phyloP scores from a whole-genome alignment of 2,888 invertebrate species.

The Philaethria dido region DNA sequence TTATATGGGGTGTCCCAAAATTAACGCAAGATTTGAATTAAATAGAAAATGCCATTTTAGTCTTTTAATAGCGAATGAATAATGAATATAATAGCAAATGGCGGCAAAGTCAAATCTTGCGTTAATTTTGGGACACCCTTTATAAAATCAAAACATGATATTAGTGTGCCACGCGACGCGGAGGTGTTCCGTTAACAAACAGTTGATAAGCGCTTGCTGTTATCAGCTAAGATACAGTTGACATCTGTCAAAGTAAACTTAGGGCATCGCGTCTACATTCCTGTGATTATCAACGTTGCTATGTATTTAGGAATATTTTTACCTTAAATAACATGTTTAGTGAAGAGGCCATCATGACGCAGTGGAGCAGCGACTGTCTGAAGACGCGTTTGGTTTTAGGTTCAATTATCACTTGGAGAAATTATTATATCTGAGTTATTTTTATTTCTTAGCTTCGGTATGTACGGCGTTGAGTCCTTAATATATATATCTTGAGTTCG shows the following conservation, averaged over 20 bases:
- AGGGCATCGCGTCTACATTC: conserved; percentile 10
- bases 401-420: background rate
- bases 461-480: no score
- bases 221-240: conserved; percentile 38
- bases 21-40: no score
- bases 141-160: conserved; percentile 16
- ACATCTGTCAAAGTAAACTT: conserved; percentile 37
- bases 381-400: background rate
- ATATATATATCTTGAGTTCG: no score
- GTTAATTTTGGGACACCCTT: no score
- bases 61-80: no score
- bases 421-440: no score
- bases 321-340: background rate
- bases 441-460: no score
- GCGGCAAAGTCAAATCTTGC: background rate
- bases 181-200: conserved; percentile 41
- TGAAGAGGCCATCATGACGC: background rate
- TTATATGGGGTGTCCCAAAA: no score
- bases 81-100: no score
- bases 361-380: no score
- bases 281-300: conserved; percentile 19
- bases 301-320: conserved; percentile 10
- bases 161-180: background rate
- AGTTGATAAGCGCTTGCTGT: conserved; percentile 36
- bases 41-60: no score